Evolutionary conservation across 2,797 vertebrate species (phyloP).

Genomic region (Sebastiscus albofasciatus): DNA sequence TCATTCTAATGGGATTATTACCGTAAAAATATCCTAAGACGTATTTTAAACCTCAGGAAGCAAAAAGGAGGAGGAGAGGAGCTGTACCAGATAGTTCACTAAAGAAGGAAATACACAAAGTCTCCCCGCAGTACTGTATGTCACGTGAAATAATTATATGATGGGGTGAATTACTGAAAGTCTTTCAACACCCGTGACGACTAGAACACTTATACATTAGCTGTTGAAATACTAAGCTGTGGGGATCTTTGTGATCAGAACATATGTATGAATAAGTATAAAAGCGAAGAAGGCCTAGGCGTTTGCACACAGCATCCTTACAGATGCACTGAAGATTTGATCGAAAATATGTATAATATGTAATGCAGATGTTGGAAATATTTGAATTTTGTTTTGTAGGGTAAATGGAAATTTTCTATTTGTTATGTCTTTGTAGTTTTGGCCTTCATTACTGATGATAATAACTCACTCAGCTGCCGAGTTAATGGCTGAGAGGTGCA

Average conservation of each 20-base stretch:
- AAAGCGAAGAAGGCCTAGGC: no score
- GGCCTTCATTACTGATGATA: background rate
- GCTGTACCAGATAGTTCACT: background rate
- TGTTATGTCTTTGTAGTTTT: background rate
- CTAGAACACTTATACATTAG: background rate
- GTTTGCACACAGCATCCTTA: background rate
- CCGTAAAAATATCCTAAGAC: constrained; percentile 54
- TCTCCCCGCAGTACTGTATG: background rate
- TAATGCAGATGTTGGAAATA: background rate
- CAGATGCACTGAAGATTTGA: background rate
- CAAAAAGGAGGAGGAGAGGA: background rate
- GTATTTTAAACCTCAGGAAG: constrained; percentile 46
- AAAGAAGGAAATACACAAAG: background rate
- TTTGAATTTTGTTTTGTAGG: background rate
- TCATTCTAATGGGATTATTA: constrained; percentile 67
- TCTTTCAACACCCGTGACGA: background rate
- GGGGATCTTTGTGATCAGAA: background rate
- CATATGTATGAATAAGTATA: background rate
- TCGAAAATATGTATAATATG: background rate
- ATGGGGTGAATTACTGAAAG: background rate
- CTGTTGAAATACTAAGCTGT: background rate
- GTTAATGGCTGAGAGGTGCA: background rate
- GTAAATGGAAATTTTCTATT: background rate
- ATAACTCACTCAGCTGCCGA: background rate
- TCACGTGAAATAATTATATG: background rate